Base-by-base conservation (phyloP, 2,888 invertebrate genomes). In the Catonia carolina region DNA sequence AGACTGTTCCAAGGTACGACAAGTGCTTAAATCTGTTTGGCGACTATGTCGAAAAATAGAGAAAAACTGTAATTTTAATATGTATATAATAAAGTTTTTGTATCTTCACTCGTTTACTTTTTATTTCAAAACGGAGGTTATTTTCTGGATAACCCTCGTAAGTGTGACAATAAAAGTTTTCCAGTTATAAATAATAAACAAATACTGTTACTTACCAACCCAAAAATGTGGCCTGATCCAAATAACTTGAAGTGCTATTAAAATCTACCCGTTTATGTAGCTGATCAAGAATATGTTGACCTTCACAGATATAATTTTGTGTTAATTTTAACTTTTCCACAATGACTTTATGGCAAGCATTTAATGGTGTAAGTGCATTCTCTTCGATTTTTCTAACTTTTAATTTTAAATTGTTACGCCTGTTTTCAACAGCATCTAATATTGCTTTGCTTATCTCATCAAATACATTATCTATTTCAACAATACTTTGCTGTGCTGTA, bases 261-360 rank as follows among this genome's bases (percentile, higher is more conserved):
- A 45, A 2, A 20, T 45, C 45, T 12, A 54, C 33, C 23, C 48
- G 45, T 6, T 49, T 48, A n/a, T 58, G 47, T 14, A 27, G 37
- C 35, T 53, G 49, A 17, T 53, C 49, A 15, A 65, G 39, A 18
- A 65, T 60, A 22, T 67, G 66, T n/a, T 69, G 67, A 56, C 70
- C 66, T 53, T 70, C 63, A 41, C 60, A 59, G 55, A 70, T 69
- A 59, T 73, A 68, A 53, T 65, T 63, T 41, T 68, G 57, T n/a
- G 74, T 73, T 33, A 66, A 66, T 36, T 67, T 64, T 42, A 74
- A 68, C 66, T 72, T 73, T 18, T 69, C 69, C 15, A 63, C 64
- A 35, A 76, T 72, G 8, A 75, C 65, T 54, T 69, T 69, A 51
- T 67, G 70, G 60, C 74, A 75, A 58, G 72, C 73, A 62, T 66